Percentiles rank a stretch among this genome's conserved stretches.
phyloP scores from a whole-genome alignment of 1,140 invertebrate genomes.

The Trachelipus rathkii region DNA sequence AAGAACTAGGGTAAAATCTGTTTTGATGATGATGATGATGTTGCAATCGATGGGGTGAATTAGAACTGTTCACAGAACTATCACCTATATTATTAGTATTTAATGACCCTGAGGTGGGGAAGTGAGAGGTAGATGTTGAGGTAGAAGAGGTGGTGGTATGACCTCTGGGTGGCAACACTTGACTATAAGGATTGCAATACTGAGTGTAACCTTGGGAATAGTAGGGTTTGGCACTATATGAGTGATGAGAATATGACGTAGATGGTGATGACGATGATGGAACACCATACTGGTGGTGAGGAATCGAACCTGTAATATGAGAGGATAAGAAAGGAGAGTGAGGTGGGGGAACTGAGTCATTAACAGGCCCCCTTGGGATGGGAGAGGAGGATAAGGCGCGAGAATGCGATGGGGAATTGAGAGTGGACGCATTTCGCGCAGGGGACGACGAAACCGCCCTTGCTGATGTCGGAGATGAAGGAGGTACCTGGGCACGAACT shows the following conservation, averaged over 20 bases:
- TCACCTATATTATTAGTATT: background rate
- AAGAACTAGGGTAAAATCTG: too few species aligned
- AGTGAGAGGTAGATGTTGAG: background rate
- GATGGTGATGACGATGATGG: constrained; percentile 34
- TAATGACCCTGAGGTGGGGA: background rate
- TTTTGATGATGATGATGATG: background rate
- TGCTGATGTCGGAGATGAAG: constrained; percentile 30
- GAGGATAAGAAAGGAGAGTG: constrained; percentile 29
- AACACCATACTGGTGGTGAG: constrained; percentile 31
- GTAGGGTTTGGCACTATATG: constrained; percentile 31
- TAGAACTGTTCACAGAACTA: background rate
- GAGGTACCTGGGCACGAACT: constrained; percentile 46
- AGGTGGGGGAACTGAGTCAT: constrained; percentile 43
- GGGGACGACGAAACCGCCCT: constrained; percentile 18
- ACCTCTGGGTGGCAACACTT: constrained; percentile 5
- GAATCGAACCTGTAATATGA: constrained; percentile 25
- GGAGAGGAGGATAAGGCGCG: constrained; percentile 43
- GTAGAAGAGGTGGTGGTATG: background rate
- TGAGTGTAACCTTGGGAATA: constrained; percentile 32
- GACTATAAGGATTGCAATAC: constrained; percentile 39
- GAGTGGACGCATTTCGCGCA: constrained; percentile 23
- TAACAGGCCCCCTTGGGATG: constrained; percentile 40
- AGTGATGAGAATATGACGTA: constrained; percentile 28
- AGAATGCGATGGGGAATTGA: constrained; percentile 46
- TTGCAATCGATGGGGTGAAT: background rate